A percentile compares a stretch with the other conserved stretches of the same genome.
Evolutionary conservation across 2,888 invertebrate genomes (phyloP).

Genomic region (Ommatoiulus sabulosus): DNA sequence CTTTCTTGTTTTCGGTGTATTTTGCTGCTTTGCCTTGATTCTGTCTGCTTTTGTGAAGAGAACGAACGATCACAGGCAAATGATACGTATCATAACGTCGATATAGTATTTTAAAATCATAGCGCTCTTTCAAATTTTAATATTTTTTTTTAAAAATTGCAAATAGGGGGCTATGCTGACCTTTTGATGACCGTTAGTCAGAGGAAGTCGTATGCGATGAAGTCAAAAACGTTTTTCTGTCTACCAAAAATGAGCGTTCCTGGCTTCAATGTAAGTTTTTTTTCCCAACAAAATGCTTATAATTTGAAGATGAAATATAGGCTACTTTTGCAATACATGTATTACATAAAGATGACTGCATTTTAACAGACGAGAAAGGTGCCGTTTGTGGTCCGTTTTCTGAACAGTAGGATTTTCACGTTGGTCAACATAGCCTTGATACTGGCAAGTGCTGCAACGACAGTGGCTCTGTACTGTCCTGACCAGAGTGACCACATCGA

Average conservation of each 20-base stretch:
- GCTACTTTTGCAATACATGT: neutral
- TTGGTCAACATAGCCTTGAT: neutral
- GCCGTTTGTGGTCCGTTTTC: neutral
- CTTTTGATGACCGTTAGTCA: conserved; percentile 45
- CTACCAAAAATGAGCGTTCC: neutral
- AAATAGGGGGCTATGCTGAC: conserved; percentile 19
- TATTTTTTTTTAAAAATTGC: neutral
- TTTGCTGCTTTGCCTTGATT: conserved; percentile 20
- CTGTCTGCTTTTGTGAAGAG: conserved; percentile 37
- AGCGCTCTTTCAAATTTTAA: too few relatives aligned
- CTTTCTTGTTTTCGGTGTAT: neutral
- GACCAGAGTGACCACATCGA: neutral
- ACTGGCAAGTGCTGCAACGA: neutral
- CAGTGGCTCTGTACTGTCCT: conserved; percentile 5
- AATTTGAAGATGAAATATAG: neutral
- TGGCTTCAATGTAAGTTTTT: neutral
- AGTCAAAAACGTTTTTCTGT: conserved; percentile 3
- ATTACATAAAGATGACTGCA: neutral
- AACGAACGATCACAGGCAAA: conserved; percentile 9
- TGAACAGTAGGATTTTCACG: neutral
- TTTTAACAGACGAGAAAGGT: neutral
- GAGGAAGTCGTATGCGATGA: neutral
- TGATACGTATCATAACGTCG: neutral
- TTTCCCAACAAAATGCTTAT: neutral
- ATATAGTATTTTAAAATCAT: neutral